Conservation (phyloP, 2,113 vertebrate genomes). For the Pygoscelis antarcticus region DNA sequence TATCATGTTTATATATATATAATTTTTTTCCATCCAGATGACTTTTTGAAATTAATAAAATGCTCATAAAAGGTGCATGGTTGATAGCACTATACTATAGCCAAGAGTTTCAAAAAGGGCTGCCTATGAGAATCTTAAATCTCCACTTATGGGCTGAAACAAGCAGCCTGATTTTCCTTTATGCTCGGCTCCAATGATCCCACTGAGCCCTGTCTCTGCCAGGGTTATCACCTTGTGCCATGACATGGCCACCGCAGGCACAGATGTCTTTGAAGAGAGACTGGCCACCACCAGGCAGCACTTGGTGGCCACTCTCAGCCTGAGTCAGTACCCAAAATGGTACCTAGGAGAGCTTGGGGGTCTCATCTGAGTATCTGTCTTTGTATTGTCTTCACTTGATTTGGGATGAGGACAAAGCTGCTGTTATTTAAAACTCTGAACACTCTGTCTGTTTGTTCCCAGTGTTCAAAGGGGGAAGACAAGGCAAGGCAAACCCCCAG, state of each 20-base stretch:
- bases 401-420: not conserved
- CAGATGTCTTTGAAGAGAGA: not conserved
- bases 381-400: not conserved
- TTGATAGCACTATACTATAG: not conserved
- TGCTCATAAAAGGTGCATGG: not conserved
- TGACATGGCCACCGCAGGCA: accelerated
- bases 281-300: not conserved
- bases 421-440: not conserved
- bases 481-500: not conserved
- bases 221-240: not conserved
- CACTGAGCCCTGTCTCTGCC: not conserved
- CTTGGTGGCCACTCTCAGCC: not conserved
- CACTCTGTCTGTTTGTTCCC: not conserved
- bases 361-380: not conserved
- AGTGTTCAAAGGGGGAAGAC: not conserved
- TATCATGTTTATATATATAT: slow-evolving; percentile 32
- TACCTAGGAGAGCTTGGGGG: not conserved
- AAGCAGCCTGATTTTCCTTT: not conserved
- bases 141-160: not conserved
- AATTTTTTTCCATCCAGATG: not conserved
- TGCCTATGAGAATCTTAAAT: not conserved
- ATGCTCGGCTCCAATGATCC: not conserved
- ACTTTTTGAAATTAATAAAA: slow-evolving; percentile 18
- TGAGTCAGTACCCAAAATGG: not conserved
- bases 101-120: not conserved